Evolutionary conservation across 2,113 vertebrate genomes (phyloP).

Genomic region (Desmodus rotundus): DNA sequence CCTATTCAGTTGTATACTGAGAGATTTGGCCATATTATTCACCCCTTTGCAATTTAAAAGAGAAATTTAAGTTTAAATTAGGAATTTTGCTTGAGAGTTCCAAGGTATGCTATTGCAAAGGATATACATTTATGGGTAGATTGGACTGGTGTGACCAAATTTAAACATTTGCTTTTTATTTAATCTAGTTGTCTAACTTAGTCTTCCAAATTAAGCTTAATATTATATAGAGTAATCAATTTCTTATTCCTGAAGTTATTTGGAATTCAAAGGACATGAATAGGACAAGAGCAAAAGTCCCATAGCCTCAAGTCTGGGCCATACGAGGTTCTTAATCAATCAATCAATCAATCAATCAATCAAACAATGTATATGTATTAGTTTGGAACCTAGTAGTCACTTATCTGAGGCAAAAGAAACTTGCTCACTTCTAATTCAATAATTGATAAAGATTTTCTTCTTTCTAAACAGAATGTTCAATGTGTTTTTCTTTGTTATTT

Average conservation of each 20-base stretch:
- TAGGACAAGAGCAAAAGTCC: neutral
- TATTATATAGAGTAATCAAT: neutral
- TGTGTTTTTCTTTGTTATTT: slow-evolving; percentile 68
- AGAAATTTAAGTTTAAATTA: slow-evolving; percentile 3
- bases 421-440: slow-evolving; percentile 14
- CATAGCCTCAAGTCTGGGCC: neutral
- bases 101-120: neutral
- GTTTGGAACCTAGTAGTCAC: neutral
- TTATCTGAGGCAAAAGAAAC: neutral
- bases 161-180: slow-evolving; percentile 28
- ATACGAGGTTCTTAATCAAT: neutral
- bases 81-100: slow-evolving; percentile 14
- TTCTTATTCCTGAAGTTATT: neutral
- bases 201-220: neutral
- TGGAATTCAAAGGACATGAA: neutral
- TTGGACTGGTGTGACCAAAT: neutral
- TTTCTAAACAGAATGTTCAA: slow-evolving; percentile 72
- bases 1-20: neutral
- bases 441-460: slow-evolving; percentile 67
- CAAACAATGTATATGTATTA: neutral
- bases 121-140: neutral
- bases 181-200: neutral
- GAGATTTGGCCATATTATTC: neutral
- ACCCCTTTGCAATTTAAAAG: neutral
- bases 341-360: neutral